A percentile compares a stretch with the other conserved stretches of the same genome.
phyloP scores from a whole-genome alignment of 2,797 vertebrate genomes.

The Sphenopsis melanotis region DNA sequence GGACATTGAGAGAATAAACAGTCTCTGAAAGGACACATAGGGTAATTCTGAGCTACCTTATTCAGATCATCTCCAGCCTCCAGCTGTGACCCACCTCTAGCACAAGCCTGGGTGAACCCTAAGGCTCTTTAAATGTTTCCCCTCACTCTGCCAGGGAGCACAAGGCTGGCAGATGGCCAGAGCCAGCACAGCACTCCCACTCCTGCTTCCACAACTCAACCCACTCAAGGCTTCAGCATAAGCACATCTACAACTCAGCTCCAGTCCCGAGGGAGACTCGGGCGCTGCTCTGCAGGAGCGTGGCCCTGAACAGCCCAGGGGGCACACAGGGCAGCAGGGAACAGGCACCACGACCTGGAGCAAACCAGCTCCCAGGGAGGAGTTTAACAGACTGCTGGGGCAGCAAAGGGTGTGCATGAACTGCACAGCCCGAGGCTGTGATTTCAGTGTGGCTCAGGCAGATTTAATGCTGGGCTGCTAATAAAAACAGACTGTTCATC shows the following conservation, averaged over 20 bases:
- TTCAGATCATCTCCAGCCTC: background rate
- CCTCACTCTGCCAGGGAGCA: background rate
- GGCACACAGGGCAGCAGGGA: background rate
- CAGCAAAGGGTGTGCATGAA: background rate
- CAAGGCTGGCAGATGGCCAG: background rate
- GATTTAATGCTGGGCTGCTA: background rate
- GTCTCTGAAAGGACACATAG: fast-evolving
- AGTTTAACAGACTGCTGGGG: fast-evolving
- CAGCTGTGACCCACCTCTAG: background rate
- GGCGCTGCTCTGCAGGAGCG: fast-evolving
- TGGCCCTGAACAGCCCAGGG: background rate
- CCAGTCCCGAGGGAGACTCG: fast-evolving
- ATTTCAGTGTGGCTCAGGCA: background rate
- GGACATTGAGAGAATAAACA: fast-evolving
- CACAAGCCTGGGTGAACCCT: background rate
- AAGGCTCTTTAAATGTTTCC: background rate
- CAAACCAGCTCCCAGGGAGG: background rate
- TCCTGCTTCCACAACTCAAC: background rate
- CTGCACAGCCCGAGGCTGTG: background rate
- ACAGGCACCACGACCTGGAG: background rate
- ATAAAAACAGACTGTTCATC: background rate
- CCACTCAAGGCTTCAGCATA: fast-evolving
- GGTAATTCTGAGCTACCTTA: background rate
- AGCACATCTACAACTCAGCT: background rate
- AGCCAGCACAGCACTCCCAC: background rate